Percentiles rank a stretch among this genome's conserved stretches.
Evolutionary conservation across 1,140 invertebrate species (phyloP).

Genomic region (Caligus rogercresseyi): DNA sequence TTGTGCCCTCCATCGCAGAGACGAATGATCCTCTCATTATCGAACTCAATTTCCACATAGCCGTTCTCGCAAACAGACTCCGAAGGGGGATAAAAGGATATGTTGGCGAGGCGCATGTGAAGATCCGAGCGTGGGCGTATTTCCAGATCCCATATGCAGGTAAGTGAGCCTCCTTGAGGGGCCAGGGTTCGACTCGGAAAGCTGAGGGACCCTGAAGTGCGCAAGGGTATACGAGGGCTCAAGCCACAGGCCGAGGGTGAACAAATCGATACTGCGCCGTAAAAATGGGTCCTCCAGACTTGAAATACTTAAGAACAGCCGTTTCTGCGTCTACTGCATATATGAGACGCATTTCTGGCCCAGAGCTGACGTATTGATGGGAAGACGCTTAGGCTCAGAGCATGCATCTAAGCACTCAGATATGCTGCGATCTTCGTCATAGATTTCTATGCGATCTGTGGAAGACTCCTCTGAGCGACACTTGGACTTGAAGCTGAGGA

Average conservation of each 20-base stretch:
- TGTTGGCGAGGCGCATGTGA: not conserved
- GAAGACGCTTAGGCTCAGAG: not conserved
- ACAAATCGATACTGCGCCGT: not conserved
- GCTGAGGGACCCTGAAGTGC: not conserved
- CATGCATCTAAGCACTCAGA: not conserved
- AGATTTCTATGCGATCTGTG: not conserved
- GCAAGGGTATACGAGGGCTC: not conserved
- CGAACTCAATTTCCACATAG: not conserved
- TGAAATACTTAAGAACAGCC: slow-evolving; percentile 9
- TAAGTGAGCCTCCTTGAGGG: not conserved
- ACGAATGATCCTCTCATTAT: not conserved
- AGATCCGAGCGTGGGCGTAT: not conserved
- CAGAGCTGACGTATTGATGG: not conserved
- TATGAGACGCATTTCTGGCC: not conserved
- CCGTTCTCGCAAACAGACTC: not conserved
- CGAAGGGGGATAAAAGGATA: not conserved
- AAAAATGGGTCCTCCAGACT: not conserved
- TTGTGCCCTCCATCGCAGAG: not conserved
- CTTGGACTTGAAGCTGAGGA: not conserved
- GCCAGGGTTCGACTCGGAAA: not conserved
- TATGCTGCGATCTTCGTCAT: not conserved
- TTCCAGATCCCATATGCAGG: not conserved
- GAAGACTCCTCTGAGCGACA: not conserved
- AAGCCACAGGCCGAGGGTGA: slow-evolving; percentile 3
- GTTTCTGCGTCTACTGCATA: not conserved